phyloP scores from a whole-genome alignment of 2,888 invertebrate genomes.

The Colostygia pectinataria region DNA sequence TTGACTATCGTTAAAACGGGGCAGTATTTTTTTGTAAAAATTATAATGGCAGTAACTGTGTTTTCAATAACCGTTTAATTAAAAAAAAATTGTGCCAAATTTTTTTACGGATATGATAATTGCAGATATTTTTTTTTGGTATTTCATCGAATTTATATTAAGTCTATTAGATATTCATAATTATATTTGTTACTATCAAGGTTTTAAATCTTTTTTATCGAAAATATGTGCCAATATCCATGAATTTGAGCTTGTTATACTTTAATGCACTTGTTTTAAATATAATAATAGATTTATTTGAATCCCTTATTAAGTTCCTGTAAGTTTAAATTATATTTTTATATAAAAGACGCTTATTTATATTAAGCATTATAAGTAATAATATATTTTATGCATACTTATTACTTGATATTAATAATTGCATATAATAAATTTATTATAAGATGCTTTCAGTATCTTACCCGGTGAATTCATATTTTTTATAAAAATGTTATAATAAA shows the following conservation, averaged over 20 bases:
- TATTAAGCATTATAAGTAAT: background rate
- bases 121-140: no score
- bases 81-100: no score
- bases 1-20: no score
- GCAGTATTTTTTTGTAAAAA: no score
- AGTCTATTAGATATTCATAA: no score
- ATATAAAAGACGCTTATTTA: slow-evolving; percentile 17
- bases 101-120: no score
- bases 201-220: background rate
- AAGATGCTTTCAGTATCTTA: slow-evolving; percentile 4
- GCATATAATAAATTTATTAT: background rate
- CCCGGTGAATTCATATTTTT: slow-evolving; percentile 10
- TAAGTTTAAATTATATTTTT: slow-evolving; percentile 15
- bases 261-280: slow-evolving; percentile 5
- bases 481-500: slow-evolving; percentile 3
- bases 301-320: slow-evolving; percentile 13
- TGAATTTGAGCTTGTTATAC: background rate
- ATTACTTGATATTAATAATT: background rate
- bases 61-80: no score
- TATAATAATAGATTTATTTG: background rate
- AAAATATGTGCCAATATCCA: background rate
- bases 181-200: no score
- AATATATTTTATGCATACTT: background rate
- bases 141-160: no score
- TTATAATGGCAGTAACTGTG: no score